phyloP scores from a whole-genome alignment of 2,797 vertebrate species.

The Takifugu ocellatus region DNA sequence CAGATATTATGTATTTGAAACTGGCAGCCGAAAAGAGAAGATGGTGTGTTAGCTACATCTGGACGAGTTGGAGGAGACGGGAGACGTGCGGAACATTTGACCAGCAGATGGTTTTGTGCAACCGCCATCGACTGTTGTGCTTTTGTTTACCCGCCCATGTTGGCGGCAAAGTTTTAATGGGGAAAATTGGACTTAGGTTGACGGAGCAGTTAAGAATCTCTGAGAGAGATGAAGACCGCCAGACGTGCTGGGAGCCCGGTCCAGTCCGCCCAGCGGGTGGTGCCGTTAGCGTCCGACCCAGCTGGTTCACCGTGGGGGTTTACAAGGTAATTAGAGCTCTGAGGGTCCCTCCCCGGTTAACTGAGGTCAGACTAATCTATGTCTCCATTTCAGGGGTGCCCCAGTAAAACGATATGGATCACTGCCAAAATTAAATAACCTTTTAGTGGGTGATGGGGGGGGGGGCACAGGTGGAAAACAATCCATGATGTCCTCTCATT shows the following conservation, averaged over 20 bases:
- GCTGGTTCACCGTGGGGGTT: slow-evolving; percentile 43
- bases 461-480: slow-evolving; percentile 63
- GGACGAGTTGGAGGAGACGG: slow-evolving; percentile 12
- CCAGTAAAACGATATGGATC: slow-evolving; percentile 64
- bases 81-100: slow-evolving; percentile 27
- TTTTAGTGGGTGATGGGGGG: slow-evolving; percentile 27
- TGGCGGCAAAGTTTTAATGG: not conserved
- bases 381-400: slow-evolving; percentile 57
- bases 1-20: slow-evolving; percentile 14
- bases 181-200: not conserved
- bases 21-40: slow-evolving; percentile 3
- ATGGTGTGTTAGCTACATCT: slow-evolving; percentile 13
- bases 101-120: slow-evolving; percentile 38
- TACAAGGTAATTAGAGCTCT: slow-evolving; percentile 68
- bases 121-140: slow-evolving; percentile 6
- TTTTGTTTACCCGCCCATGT: slow-evolving; percentile 15
- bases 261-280: no score
- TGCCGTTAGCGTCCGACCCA: not conserved
- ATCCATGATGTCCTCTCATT: slow-evolving; percentile 32
- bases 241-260: no score
- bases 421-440: slow-evolving; percentile 57
- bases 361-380: slow-evolving; percentile 72
- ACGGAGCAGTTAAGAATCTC: not conserved
- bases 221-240: no score
- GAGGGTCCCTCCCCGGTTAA: slow-evolving; percentile 44